These are phyloP conservation scores for Ruditapes philippinarum DNA, from an alignment of 1,140 invertebrate genomes.

Conservation along the genomic window DNA sequence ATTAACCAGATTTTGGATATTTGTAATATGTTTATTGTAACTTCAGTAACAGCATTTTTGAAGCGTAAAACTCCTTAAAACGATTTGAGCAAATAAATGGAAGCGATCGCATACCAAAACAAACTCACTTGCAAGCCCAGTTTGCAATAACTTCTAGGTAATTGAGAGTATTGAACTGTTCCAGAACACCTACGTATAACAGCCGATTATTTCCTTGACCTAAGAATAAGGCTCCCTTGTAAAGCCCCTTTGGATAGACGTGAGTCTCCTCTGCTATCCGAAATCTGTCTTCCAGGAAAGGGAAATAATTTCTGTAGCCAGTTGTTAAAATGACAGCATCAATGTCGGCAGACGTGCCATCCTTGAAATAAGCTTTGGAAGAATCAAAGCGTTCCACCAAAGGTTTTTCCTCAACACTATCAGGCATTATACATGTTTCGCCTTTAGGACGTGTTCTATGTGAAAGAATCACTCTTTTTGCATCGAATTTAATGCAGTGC, in stretches of 20 bases:
- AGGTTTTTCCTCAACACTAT: conserved; percentile 32
- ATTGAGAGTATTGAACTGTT: neutral
- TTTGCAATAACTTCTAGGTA: neutral
- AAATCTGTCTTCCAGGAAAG: conserved; percentile 24
- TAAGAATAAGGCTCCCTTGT: conserved; percentile 23
- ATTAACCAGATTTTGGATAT: no score
- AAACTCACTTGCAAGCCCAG: neutral
- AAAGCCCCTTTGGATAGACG: conserved; percentile 35
- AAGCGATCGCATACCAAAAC: neutral
- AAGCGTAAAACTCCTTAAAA: neutral
- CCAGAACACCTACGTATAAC: neutral
- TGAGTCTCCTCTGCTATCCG: neutral
- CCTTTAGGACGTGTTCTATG: conserved; percentile 6
- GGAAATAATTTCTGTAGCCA: conserved; percentile 51
- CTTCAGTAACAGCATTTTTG: neutral
- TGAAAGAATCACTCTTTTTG: neutral
- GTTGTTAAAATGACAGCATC: conserved; percentile 60
- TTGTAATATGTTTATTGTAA: no score
- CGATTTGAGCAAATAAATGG: neutral
- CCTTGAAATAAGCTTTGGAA: conserved; percentile 48
- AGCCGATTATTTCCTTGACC: neutral
- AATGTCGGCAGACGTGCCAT: conserved; percentile 17
- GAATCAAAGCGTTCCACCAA: conserved; percentile 12
- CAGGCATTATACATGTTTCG: conserved; percentile 22
- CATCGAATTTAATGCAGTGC: conserved; percentile 46